A percentile compares a stretch with the other conserved stretches of the same genome.
These are phyloP conservation scores for Zaprionus africanus DNA, from an alignment of 1,140 invertebrate species.

Conservation along the genomic window DNA sequence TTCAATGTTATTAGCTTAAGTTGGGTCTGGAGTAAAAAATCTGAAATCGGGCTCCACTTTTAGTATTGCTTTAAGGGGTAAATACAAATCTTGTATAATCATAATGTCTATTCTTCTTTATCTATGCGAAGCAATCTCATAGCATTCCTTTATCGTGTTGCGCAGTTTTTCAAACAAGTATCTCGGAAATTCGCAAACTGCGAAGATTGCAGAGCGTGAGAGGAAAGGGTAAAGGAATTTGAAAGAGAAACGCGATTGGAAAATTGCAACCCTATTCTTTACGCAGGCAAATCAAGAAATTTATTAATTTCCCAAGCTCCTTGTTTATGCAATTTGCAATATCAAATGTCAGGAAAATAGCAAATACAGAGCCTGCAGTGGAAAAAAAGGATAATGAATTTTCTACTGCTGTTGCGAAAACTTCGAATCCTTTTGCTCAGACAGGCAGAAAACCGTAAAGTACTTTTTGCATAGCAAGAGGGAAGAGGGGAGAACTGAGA, in stretches of 20 bases:
- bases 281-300: conserved; percentile 49
- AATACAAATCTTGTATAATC: background rate
- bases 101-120: background rate
- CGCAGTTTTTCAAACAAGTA: conserved; percentile 44
- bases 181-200: conserved; percentile 29
- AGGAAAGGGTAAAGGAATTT: conserved; percentile 3
- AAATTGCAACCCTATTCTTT: conserved; percentile 55
- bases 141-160: conserved; percentile 21
- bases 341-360: conserved; percentile 69
- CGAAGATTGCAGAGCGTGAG: conserved; percentile 8
- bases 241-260: conserved; percentile 1
- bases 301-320: conserved; percentile 75
- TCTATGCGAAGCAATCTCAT: conserved; percentile 14
- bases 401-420: conserved; percentile 33
- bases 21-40: no score
- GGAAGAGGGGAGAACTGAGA: conserved; percentile 12
- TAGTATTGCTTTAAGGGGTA: no score
- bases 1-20: no score
- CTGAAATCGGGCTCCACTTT: no score
- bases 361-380: conserved; percentile 27
- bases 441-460: conserved; percentile 76
- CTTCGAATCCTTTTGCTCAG: conserved; percentile 63
- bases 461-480: conserved; percentile 56
- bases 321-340: conserved; percentile 79
- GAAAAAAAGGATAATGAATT: conserved; percentile 61